Evolutionary conservation across 2,797 vertebrate genomes (phyloP), one percentile per base, ranked within the genome.

Genomic region (Sebastes taczanowskii): DNA sequence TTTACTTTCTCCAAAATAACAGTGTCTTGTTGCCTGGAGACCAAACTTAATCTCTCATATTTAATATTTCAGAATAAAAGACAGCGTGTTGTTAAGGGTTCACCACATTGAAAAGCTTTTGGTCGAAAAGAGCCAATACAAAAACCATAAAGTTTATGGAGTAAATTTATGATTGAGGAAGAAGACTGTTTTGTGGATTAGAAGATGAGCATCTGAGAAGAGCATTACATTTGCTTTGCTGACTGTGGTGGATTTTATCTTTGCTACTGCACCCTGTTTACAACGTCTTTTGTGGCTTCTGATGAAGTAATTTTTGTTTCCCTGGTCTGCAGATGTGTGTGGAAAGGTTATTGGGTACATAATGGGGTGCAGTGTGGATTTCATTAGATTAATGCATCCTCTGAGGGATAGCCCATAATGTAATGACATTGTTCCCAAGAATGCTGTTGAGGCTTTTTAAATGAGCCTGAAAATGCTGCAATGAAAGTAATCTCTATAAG

Each of bases 331-430:
- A 55, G 60, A 67, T 20, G 11, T 68, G 32, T 67, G 71, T 59
- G 58, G 59, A 65, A 67, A 78, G 85, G 81, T 83, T 61, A 72
- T 20, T 29, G 72, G 70, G 63, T 83, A 63, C 72, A 78, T 61
- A 66, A 3, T 20, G 14, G 65, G 67, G 52, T 74, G 52, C 70
- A 65, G 55, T 74, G 62, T 70, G 61, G 30, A 78, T 83, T 77
- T 85, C 71, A 88, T 88, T 79, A 71, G 35, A 81, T 85, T 82
- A 88, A 87, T 88, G 86, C 78, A 4, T n/a, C 58, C 70, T 78
- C 58, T 46, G 69, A 68, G 58, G 49, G 68, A 4, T 1, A 5
- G 84, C 35, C 29, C 56, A 16, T 77, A 83, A 77, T 81, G 72
- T 67, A 68, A 85, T 71, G 71, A 14, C 7, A 3, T 10, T 34